Base-by-base conservation (phyloP, 2,797 vertebrate genomes). In the Carapus acus region DNA sequence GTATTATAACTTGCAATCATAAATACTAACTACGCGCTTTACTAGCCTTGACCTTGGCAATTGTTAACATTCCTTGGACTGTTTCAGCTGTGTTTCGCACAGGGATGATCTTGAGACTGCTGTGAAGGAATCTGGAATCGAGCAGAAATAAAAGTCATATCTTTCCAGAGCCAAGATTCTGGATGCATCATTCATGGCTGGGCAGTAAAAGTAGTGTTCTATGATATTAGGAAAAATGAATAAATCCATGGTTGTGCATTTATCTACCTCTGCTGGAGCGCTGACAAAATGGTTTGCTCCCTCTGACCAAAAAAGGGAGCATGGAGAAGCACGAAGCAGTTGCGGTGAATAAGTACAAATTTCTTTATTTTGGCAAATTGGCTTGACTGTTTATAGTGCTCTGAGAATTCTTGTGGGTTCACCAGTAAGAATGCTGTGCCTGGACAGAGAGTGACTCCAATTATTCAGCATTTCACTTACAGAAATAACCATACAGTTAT, bases 351-450 rank as follows among this genome's bases (percentile, higher is more conserved):
- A 49, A 81, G 85, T 66, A 90, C 74, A 73, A 98, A 98, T 20
- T 73, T 89, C 16, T 91, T 76, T 53, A 93, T 88, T 68, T 64
- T 88, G 39, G 71, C 79, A 64, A 80, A 75, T 49, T 91, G 62
- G 18, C 61, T 73, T 4, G 60, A 36, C 57, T 91, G 85, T 52
- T 88, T 87, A 34, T 77, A 57, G 47, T 49, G 54, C 23, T 44
- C 73, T 15, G 86, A 69, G 19, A 89, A 74, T 18, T 90, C 86
- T 48, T 90, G 83, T 45, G 74, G 63, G n/a, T 91, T 85, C 42
- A 88, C 80, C 65, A 96, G 67, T 54, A 98, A 76, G 85, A 97
- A 98, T 11, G 96, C 94, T 54, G 85, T 85, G 29, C 95, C 96
- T 98, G 45, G 12, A 2, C 1, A 52, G 2, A 23, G 14, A 36